These are phyloP conservation scores for Zaprionus capensis DNA, from an alignment of 1,140 invertebrate species.

Conservation along the genomic window DNA sequence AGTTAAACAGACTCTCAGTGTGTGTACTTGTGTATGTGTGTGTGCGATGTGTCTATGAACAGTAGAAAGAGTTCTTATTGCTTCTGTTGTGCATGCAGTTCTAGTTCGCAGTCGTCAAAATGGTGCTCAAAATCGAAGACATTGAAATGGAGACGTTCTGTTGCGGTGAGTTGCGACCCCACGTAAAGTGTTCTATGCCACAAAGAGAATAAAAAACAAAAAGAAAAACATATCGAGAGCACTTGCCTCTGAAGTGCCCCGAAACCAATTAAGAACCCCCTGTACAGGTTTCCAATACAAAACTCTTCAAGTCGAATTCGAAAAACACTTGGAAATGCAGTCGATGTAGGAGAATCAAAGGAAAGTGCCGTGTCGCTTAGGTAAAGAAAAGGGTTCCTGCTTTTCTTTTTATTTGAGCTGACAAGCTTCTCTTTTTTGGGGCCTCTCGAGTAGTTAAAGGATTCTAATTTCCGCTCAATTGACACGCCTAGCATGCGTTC, in stretches of 20 bases:
- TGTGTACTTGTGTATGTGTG: not conserved
- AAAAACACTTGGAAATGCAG: constrained; percentile 15
- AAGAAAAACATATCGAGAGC: not conserved
- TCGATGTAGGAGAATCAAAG: constrained; percentile 10
- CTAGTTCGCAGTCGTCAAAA: constrained; percentile 26
- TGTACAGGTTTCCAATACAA: not conserved
- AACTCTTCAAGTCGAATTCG: constrained; percentile 2
- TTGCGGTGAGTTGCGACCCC: constrained; percentile 70
- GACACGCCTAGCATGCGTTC: constrained; percentile 37
- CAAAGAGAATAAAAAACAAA: constrained; percentile 5
- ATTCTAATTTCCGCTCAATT: constrained; percentile 57
- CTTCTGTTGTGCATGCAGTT: not conserved
- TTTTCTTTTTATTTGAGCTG: constrained; percentile 4
- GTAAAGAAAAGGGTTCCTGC: not conserved
- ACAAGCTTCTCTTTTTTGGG: not conserved
- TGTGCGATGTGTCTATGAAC: constrained; percentile 1
- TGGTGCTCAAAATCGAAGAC: constrained; percentile 73
- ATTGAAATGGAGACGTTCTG: constrained; percentile 83
- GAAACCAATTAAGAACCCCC: constrained; percentile 18
- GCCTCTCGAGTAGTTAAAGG: constrained; percentile 55
- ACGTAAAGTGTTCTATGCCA: constrained; percentile 12
- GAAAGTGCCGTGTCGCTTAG: constrained; percentile 1
- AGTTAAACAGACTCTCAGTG: not conserved
- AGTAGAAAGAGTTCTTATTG: not conserved
- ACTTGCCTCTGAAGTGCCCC: constrained; percentile 33